Evolutionary conservation across 2,113 vertebrate genomes (phyloP), one percentile per base, ranked within the genome.

Genomic region (Rhegmatorhina hoffmannsi): DNA sequence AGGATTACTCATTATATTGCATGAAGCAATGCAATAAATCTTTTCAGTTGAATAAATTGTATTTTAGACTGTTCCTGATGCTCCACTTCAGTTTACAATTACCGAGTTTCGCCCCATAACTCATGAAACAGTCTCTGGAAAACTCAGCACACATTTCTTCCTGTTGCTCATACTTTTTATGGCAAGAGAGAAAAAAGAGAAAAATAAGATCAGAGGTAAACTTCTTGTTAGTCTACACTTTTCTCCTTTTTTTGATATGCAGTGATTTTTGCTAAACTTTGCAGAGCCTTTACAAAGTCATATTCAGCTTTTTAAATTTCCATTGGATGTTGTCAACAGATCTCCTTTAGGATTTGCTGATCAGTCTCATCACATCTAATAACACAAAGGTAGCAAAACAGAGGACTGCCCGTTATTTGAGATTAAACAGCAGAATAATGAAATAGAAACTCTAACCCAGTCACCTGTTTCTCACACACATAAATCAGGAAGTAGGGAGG

Each of bases 391-490:
- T 11, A 56, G 25, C 11, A 69, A 69, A 95, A 69, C 12, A 58
- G 43, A 79, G 36, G 25, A 69, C 31, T 89, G 34, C 18, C 46
- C 43, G 21, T 62, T 81, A 62, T 47, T 76, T 73, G 34, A 88
- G 66, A 92, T 38, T 90, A 75, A 78, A 88, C 20, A 84, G 62
- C 26, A 90, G 76, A 88, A 86, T 73, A 94, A 80, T 31, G 49
- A 80, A 93, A 82, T 5, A 87, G 78, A 38, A 92, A 46, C 44
- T 68, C 58, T 94, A 62, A 79, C 20, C 43, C 36, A 72, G 26
- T 63, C 70, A 76, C 26, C 44, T 76, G 59, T 52, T 69, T n/a
- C 49, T 76, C 40, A 63, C n/a, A 85, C 34, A 87, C 36, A 67
- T 7, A 60, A 64, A 87, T 62, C 49, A 90, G 72, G 23, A 92